Base-by-base conservation (phyloP, 2,797 vertebrate species). In the Lacerta viridis region DNA sequence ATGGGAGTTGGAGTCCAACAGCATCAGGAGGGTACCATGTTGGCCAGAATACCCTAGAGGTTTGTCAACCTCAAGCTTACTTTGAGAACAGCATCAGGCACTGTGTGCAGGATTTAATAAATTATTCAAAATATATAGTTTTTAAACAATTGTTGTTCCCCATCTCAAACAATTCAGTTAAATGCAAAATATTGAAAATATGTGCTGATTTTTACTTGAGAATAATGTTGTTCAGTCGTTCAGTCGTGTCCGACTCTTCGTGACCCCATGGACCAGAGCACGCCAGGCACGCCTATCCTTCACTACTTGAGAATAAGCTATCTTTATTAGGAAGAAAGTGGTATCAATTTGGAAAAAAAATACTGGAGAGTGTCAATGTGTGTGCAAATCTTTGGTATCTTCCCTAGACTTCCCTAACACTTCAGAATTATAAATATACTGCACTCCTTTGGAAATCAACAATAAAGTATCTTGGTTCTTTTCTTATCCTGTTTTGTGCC, bases 401-500 rank as follows among this genome's bases (percentile, higher is more conserved):
- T 69, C 27, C 13, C 18, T n/a, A 33, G 18, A 71, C 13, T 2
- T 9, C 86, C 8, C 27, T 71, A 86, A 25, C 23, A 80, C 36
- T 9, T 29, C 55, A 80, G 18, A 50, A 4, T 41, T 50, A 66
- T 1, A 36, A 86, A 33, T 9, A 80, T 4, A 59, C 46, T 17
- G 5, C 10, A 78, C 85, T 2, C 29, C 46, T 84, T 59, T 77
- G 43, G 61, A 91, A 90, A 86, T 3, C 41, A 15, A 27, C 80
- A 79, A 43, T n/a, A 75, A 87, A 87, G 8, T 50, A 81, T 64
- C 77, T 85, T n/a, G 13, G 66, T 74, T 5, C 5, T 9, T 23
- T 83, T 78, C 13, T 33, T 23, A 55, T 89, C 66, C 76, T 43
- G 0, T 7, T 0, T 50, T 84, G 87, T 90, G 15, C 25, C 84